Percentiles rank a stretch among this genome's conserved stretches.
phyloP scores from a whole-genome alignment of 2,888 invertebrate genomes.

The Acleris literana region DNA sequence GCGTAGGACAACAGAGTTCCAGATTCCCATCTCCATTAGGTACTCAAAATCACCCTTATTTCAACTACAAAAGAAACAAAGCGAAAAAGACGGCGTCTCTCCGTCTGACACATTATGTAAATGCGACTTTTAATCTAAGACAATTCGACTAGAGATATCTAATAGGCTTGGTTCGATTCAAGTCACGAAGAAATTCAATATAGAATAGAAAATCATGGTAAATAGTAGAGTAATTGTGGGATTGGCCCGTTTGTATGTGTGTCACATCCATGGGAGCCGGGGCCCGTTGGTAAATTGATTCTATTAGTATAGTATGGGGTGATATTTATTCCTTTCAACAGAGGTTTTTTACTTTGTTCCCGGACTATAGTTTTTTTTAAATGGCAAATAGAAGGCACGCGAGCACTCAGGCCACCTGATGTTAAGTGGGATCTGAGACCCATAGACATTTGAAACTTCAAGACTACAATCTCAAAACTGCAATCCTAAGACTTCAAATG shows the following conservation, averaged over 20 bases:
- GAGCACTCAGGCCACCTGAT: too few species aligned
- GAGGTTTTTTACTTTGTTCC: too few species aligned
- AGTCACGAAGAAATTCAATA: constrained; percentile 73
- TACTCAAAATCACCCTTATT: constrained; percentile 39
- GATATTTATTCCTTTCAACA: too few species aligned
- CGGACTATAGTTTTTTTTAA: too few species aligned
- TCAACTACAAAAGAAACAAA: constrained; percentile 43
- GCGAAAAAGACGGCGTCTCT: constrained; percentile 57
- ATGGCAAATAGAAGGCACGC: too few species aligned
- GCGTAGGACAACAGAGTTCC: neutral
- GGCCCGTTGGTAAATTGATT: constrained; percentile 20
- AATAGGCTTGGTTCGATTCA: constrained; percentile 66
- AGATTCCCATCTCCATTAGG: constrained; percentile 4
- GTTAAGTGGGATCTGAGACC: too few species aligned
- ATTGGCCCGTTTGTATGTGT: constrained; percentile 36
- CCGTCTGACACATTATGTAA: constrained; percentile 69
- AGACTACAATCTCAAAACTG: too few species aligned
- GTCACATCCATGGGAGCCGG: constrained; percentile 24
- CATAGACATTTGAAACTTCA: too few species aligned
- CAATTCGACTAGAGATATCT: constrained; percentile 47
- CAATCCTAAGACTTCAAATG: too few species aligned
- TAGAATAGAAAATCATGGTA: constrained; percentile 74
- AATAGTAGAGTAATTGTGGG: constrained; percentile 55
- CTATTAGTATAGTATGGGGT: constrained; percentile 2
- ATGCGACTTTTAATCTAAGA: constrained; percentile 66